Percentiles rank a stretch among this genome's conserved stretches.
Evolutionary conservation across 1,140 invertebrate genomes (phyloP).

Genomic region (Elysia chlorotica): DNA sequence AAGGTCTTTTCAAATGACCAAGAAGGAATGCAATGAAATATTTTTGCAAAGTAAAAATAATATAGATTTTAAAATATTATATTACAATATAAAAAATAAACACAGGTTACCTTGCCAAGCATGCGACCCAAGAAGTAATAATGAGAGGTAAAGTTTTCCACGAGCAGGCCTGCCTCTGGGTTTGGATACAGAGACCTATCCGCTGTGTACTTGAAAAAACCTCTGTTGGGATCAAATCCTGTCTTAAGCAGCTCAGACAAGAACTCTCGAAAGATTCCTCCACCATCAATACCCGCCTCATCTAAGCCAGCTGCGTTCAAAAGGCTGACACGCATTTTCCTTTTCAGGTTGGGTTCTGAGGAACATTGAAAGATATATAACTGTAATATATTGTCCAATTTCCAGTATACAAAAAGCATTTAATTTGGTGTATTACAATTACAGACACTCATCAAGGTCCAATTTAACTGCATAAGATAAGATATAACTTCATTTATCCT

Average conservation of each 20-base stretch:
- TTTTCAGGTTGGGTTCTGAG: constrained; percentile 82
- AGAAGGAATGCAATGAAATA: no score
- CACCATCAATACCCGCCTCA: constrained; percentile 96
- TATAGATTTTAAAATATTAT: no score
- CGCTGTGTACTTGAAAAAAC: constrained; percentile 88
- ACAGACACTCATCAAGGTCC: no score
- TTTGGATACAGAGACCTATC: constrained; percentile 96
- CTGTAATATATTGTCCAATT: no score
- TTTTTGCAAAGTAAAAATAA: no score
- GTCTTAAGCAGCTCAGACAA: constrained; percentile 78
- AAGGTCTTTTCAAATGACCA: no score
- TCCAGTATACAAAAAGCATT: no score
- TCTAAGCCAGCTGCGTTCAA: constrained; percentile 85
- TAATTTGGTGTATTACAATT: no score
- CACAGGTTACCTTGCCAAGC: constrained; percentile 78
- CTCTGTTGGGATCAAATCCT: constrained; percentile 95
- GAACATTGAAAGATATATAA: constrained; percentile 1
- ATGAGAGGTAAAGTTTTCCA: constrained; percentile 85
- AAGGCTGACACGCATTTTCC: constrained; percentile 86
- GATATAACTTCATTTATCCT: background rate
- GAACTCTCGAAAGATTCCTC: constrained; percentile 83
- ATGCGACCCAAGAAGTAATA: constrained; percentile 96
- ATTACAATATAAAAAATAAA: constrained; percentile 6
- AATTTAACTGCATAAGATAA: no score
- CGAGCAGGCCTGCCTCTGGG: constrained; percentile 82